A percentile compares a stretch with the other conserved stretches of the same genome.
Conservation (phyloP, 2,797 vertebrate genomes). For the Allochrocebus solatus region DNA sequence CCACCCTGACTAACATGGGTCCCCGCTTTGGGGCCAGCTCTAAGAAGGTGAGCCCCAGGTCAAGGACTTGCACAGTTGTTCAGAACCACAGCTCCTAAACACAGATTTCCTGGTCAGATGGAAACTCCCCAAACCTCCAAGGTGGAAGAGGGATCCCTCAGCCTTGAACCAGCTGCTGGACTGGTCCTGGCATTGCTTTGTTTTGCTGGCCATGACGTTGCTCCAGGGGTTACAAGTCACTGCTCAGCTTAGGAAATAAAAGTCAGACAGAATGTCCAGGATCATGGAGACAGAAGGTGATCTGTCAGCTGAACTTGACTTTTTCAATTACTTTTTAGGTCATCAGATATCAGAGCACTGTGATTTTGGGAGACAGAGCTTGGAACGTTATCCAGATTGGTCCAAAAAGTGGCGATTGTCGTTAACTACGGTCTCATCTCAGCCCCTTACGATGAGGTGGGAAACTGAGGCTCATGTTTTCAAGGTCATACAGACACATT, state of each 20-base stretch:
- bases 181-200: accelerated
- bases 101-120: background rate
- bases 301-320: background rate
- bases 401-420: accelerated
- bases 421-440: accelerated
- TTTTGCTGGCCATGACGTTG: accelerated
- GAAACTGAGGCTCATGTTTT: background rate
- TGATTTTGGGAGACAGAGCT: background rate
- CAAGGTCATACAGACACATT: background rate
- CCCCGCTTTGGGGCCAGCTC: background rate
- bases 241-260: background rate
- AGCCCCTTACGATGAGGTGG: accelerated
- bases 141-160: accelerated
- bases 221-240: background rate
- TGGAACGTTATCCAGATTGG: background rate
- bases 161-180: accelerated
- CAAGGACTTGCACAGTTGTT: background rate
- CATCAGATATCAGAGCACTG: background rate
- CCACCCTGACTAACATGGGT: accelerated
- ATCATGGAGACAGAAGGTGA: background rate
- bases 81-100: background rate
- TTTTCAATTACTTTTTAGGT: background rate
- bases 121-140: background rate
- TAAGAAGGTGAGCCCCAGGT: background rate
- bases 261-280: background rate